Conservation (phyloP, 2,888 invertebrate species). For the Sphecodes monilicornis region DNA sequence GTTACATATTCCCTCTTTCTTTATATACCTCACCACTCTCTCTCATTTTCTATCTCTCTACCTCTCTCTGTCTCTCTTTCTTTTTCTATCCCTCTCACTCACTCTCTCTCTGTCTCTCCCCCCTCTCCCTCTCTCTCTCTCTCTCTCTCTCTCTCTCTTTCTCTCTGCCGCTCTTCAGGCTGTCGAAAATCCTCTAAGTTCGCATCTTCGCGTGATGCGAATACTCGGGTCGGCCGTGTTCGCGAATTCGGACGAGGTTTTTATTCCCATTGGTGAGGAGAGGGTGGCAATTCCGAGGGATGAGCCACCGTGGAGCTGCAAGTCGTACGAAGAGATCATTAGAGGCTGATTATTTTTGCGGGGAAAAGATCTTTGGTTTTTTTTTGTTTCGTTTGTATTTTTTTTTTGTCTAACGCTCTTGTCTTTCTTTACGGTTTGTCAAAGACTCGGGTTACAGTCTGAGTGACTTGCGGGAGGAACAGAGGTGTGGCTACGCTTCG, state of each 20-base stretch:
- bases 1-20: background rate
- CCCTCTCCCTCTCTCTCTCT: background rate
- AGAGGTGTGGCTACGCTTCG: constrained; percentile 37
- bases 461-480: constrained; percentile 53
- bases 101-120: background rate
- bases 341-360: constrained; percentile 53
- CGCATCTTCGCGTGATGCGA: constrained; percentile 55
- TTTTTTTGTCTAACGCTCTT: constrained; percentile 1
- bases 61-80: background rate
- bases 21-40: background rate
- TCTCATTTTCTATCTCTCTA: too few relatives aligned
- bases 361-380: constrained; percentile 8
- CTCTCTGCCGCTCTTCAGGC: constrained; percentile 37
- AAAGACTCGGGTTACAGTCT: constrained; percentile 24
- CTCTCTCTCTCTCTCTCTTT: background rate
- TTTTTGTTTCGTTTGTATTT: background rate
- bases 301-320: constrained; percentile 98
- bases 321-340: constrained; percentile 79
- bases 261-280: constrained; percentile 99
- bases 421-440: constrained; percentile 15
- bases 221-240: constrained; percentile 39
- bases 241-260: constrained; percentile 65
- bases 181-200: constrained; percentile 45
- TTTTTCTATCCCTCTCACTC: background rate
- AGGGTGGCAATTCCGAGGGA: constrained; percentile 98